Evolutionary conservation across 2,797 vertebrate genomes (phyloP).

Genomic region (Apodemus agrarius): DNA sequence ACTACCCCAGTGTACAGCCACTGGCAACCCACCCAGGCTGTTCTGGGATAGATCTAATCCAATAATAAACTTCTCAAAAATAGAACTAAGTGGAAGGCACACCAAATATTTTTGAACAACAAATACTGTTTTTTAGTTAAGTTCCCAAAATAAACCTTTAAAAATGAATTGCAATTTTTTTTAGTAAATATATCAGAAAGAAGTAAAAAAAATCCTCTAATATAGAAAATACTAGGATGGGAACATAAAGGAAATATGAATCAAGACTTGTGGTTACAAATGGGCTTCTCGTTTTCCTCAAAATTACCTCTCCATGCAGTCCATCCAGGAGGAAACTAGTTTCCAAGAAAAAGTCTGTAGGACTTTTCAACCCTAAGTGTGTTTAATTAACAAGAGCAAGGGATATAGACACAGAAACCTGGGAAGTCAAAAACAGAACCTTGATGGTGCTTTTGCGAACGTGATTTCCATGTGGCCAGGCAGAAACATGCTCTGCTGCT

Average conservation of each 20-base stretch:
- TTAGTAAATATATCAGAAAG: constrained; percentile 40
- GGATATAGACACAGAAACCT: not conserved
- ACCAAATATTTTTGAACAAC: constrained; percentile 48
- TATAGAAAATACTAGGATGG: constrained; percentile 16
- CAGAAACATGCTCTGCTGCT: not conserved
- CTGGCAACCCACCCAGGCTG: constrained; percentile 28
- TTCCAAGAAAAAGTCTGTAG: not conserved
- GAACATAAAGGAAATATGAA: constrained; percentile 7
- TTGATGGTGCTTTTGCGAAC: not conserved
- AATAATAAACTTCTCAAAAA: constrained; percentile 68
- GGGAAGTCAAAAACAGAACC: not conserved
- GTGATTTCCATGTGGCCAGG: not conserved
- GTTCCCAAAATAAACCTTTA: constrained; percentile 32
- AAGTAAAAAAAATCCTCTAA: constrained; percentile 8
- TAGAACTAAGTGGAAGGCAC: constrained; percentile 60
- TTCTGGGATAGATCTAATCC: constrained; percentile 1
- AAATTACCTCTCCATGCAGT: not conserved
- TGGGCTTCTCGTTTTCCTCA: not conserved
- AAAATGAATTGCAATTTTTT: constrained; percentile 31
- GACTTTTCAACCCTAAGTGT: not conserved
- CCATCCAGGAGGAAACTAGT: not conserved
- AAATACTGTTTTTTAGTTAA: constrained; percentile 40
- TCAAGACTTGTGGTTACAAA: constrained; percentile 11
- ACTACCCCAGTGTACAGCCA: not conserved
- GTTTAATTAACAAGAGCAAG: not conserved